Evolutionary conservation across 2,113 vertebrate genomes (phyloP), one percentile per base, ranked within the genome.

Genomic region (Hypomesus transpacificus): DNA sequence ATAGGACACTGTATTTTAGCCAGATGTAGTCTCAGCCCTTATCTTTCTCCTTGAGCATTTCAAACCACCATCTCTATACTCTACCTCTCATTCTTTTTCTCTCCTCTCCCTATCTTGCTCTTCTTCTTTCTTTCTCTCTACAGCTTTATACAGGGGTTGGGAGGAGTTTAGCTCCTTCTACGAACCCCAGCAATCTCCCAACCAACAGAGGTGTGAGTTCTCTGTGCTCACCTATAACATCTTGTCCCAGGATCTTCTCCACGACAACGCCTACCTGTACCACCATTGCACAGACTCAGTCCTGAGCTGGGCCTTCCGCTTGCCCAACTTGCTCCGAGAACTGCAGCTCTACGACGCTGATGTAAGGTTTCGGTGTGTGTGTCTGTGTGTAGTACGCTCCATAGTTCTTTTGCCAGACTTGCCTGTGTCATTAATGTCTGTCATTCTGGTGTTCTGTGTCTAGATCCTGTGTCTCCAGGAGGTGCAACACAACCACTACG

Each of bases 401-500:
- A 13, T 46, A 46, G 7, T 11, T 13, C 39, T 46, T 2, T 9
- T 13, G 39, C 39, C 39, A 46, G 39, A 46, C 39, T 21, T 28
- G 8, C 46, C 11, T 63, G 17, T 52, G 18, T 22, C 9, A 13
- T 14, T 65, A 20, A 22, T 54, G 16, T 26, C 31, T 59, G 11
- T 14, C n/a, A 18, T n/a, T 57, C 16, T 57, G 54, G 20, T 28
- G 59, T 61, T 83, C 71, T 84, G 54, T 60, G 69, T 76, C 1
- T 79, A 99, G 97, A 92, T 99, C 61, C 89, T 99, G 68, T 99
- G 97, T 91, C 94, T 99, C 64, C 97, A 99, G 87, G 97, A 99
- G 87, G 97, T 99, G 62, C 97, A 99, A 86, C 91, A 95, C 88
- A 93, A 98, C 84, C 97, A 99, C 84, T 99, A 95, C 21, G 82